phyloP scores from a whole-genome alignment of 2,797 vertebrate species.

The Meriones psammophilus region DNA sequence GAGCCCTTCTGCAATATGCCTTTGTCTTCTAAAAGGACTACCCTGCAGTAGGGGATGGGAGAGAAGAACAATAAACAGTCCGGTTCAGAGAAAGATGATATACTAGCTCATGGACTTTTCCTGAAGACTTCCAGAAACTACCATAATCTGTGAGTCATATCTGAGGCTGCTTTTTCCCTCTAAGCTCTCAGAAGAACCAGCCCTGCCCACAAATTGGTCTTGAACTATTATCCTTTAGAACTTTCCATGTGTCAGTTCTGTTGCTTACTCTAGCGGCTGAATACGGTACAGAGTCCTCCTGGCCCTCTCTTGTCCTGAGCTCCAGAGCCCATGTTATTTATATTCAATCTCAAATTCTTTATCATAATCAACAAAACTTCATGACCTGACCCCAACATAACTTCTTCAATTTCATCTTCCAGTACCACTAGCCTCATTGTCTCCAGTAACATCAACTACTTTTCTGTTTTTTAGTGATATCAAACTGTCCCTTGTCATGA shows the following conservation, averaged over 20 bases:
- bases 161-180: not conserved
- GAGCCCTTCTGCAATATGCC: not conserved
- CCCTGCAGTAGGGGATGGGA: not conserved
- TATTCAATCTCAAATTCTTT: constrained; percentile 30
- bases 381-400: not conserved
- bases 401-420: not conserved
- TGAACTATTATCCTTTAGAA: not conserved
- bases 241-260: not conserved
- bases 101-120: not conserved
- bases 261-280: not conserved
- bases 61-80: not conserved
- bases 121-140: not conserved
- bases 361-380: not conserved
- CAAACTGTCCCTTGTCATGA: not conserved
- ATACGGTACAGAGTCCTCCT: not conserved
- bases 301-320: not conserved
- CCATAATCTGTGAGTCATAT: not conserved
- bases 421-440: not conserved
- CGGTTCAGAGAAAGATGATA: not conserved
- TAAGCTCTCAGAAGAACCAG: not conserved
- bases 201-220: not conserved
- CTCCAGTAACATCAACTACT: not conserved
- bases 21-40: not conserved
- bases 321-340: not conserved
- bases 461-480: not conserved